Percentiles rank a stretch among this genome's conserved stretches.
Evolutionary conservation across 2,113 vertebrate genomes (phyloP).

Genomic region (Amphiprion ocellaris): DNA sequence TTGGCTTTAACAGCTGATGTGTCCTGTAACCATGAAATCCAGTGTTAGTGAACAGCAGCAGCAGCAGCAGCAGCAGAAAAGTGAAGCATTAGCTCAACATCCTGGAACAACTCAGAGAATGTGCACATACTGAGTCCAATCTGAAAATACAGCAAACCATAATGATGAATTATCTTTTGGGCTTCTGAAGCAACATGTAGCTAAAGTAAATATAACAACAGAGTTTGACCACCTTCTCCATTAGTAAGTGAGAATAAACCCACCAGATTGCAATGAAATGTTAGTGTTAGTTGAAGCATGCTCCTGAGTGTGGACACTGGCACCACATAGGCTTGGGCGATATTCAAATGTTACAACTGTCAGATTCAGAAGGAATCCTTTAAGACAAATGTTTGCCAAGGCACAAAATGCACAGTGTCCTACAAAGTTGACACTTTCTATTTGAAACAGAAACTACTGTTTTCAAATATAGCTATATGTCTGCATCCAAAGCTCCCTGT

Average conservation of each 20-base stretch:
- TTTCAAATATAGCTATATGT: too few relatives aligned
- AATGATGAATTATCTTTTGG: too few relatives aligned
- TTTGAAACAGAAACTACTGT: too few relatives aligned
- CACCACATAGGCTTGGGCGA: conserved; percentile 22
- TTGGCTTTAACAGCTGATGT: conserved; percentile 20
- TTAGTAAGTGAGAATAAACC: neutral
- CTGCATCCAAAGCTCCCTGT: too few relatives aligned
- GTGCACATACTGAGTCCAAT: neutral
- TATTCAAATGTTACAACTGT: too few relatives aligned
- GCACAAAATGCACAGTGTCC: too few relatives aligned
- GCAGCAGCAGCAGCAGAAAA: neutral
- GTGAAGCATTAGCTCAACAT: neutral
- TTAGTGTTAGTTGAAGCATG: conserved; percentile 50
- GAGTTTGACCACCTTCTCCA: neutral
- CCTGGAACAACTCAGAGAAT: neutral
- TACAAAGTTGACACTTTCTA: too few relatives aligned
- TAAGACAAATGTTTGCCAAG: too few relatives aligned
- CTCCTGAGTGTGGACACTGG: neutral
- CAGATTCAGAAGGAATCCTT: too few relatives aligned
- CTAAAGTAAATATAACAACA: neutral
- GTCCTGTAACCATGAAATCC: conserved; percentile 57
- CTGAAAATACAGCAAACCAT: conserved; percentile 4
- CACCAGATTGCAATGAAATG: conserved; percentile 26
- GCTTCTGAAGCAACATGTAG: neutral
- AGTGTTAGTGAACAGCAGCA: conserved; percentile 8